These are phyloP conservation scores for Alces alces DNA, from an alignment of 2,113 vertebrate species.

Conservation along the genomic window DNA sequence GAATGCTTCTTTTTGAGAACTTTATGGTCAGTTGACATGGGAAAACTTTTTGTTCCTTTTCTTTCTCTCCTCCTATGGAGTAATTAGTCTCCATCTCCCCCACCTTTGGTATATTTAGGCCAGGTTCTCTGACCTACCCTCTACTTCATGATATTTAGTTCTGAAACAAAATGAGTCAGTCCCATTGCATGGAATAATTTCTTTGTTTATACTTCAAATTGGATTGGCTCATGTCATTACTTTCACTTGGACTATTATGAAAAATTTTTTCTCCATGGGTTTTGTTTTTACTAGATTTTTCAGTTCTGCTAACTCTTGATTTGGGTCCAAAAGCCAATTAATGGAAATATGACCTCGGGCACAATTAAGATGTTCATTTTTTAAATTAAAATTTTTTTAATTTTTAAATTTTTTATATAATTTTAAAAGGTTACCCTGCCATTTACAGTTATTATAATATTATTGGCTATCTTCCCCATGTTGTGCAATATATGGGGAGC, in stretches of 20 bases:
- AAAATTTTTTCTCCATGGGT: not conserved
- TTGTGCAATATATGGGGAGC: not conserved
- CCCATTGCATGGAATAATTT: not conserved
- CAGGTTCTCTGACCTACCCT: not conserved
- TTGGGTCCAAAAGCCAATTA: slow-evolving; percentile 42
- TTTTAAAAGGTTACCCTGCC: not conserved
- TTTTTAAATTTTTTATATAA: not conserved
- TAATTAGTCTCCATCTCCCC: not conserved
- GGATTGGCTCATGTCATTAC: slow-evolving; percentile 38
- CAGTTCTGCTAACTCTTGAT: slow-evolving; percentile 29
- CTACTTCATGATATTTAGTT: not conserved
- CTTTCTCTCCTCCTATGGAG: not conserved
- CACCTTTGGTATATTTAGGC: not conserved
- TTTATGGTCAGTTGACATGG: not conserved
- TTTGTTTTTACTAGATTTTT: slow-evolving; percentile 54
- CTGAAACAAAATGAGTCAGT: slow-evolving; percentile 26
- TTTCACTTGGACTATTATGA: slow-evolving; percentile 37
- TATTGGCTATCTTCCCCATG: not conserved
- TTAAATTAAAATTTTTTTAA: not conserved
- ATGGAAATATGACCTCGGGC: not conserved
- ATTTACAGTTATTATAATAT: not conserved
- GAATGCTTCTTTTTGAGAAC: not conserved
- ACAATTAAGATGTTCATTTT: slow-evolving; percentile 26
- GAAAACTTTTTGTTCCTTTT: not conserved
- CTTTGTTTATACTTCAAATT: slow-evolving; percentile 48